A percentile compares a stretch with the other conserved stretches of the same genome.
phyloP scores from a whole-genome alignment of 2,797 vertebrate species.

The Ceryle rudis region DNA sequence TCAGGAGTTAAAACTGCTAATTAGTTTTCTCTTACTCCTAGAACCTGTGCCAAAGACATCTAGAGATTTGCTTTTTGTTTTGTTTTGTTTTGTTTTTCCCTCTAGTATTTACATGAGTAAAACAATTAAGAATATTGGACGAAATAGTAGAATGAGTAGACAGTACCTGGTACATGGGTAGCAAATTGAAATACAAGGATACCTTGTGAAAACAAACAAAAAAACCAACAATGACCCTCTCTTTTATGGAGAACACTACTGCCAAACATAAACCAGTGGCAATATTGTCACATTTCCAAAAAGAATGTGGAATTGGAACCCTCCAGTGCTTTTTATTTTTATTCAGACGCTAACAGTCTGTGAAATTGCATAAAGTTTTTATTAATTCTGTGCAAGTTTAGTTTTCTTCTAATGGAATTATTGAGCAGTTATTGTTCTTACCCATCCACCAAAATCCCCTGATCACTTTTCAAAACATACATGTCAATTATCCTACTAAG shows the following conservation, averaged over 20 bases:
- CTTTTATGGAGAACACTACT: background rate
- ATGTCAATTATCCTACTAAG: conserved; percentile 5
- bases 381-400: background rate
- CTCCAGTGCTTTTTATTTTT: background rate
- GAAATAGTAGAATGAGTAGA: background rate
- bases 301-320: background rate
- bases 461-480: background rate
- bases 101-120: background rate
- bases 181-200: background rate
- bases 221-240: background rate
- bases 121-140: background rate
- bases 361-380: conserved; percentile 3
- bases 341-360: background rate
- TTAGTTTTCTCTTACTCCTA: background rate
- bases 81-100: background rate
- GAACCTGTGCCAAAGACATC: background rate
- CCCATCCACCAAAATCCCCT: background rate
- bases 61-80: background rate
- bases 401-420: background rate
- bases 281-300: background rate
- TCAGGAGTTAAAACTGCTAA: background rate
- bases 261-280: background rate
- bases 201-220: background rate
- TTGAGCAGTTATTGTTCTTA: background rate
- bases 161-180: background rate